Base-by-base conservation (phyloP, 1,140 invertebrate species). In the Drosophila kepulauana region DNA sequence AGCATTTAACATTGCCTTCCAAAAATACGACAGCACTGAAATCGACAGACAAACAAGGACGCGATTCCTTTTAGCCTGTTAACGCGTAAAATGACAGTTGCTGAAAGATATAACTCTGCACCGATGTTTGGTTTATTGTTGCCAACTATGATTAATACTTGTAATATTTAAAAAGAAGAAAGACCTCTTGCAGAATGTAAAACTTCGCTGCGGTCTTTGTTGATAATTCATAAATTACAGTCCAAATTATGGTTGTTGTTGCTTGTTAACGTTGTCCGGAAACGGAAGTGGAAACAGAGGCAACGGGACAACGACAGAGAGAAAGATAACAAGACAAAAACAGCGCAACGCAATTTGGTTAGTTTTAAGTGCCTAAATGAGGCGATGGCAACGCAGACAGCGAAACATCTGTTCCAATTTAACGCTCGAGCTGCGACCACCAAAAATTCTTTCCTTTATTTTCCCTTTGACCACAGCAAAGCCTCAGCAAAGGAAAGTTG, bases 371-470 rank as follows among this genome's bases (percentile, higher is more conserved):
- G 77, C 59, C 71, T 46, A 81, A 85, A 87, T 79, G 79, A 75
- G 67, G 35, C 70, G 66, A 56, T 56, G 54, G 46, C 63, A n/a
- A 15, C 51, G 62, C 54, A 75, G 68, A 20, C 46, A 48, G 15
- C 54, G 56, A 63, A 87, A 79, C 82, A 88, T 75, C 68, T 88
- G 84, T 68, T 84, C 54, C 64, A 88, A 84, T 88, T 88, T 84
- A 38, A 73, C 52, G 84, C 74, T 65, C 74, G 70, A 71, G 81
- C 64, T 70, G 67, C 48, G 71, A 38, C 66, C 75, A 52, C 68
- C 63, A 76, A 52, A 77, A 59, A 28, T 28, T 45, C 28, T 2
- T 30, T 20, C 3, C n/a, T 49, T 56, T 51, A 20, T 15, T 30
- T 25, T 54, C 5, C 1, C 10, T 45, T 56, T 64, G 48, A 52